Evolutionary conservation across 2,113 vertebrate species (phyloP).

Genomic region (mouse (Mus musculus)): DNA sequence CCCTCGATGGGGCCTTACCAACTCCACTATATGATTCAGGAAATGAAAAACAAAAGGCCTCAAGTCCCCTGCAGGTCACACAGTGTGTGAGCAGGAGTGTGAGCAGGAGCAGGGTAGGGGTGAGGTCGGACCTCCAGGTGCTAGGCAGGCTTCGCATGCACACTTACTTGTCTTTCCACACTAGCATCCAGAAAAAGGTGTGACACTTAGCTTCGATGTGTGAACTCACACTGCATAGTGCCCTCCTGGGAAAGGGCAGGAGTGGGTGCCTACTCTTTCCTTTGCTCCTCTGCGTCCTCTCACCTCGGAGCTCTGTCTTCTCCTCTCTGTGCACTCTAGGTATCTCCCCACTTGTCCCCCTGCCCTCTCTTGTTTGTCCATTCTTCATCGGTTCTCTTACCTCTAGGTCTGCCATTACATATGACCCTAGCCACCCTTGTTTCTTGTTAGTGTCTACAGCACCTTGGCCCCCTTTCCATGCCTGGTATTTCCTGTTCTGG

Average conservation of each 20-base stretch:
- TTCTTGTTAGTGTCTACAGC: background rate
- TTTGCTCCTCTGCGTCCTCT: background rate
- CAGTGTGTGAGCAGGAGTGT: background rate
- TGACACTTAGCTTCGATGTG: accelerated
- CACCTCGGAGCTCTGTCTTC: background rate
- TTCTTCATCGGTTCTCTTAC: background rate
- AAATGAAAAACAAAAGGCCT: conserved; percentile 33
- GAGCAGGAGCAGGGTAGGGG: too few relatives aligned
- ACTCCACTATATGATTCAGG: background rate
- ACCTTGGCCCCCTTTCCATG: background rate
- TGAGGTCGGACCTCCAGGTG: background rate
- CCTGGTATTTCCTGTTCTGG: background rate
- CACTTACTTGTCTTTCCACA: background rate
- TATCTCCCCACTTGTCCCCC: background rate
- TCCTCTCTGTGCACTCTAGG: background rate
- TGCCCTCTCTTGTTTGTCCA: background rate
- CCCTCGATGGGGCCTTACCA: background rate
- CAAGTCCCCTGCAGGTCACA: background rate
- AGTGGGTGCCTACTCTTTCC: background rate
- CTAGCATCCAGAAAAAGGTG: background rate
- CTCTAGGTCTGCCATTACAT: background rate
- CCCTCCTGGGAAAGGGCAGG: background rate
- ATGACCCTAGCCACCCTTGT: background rate
- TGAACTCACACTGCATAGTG: accelerated
- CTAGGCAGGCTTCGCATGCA: background rate